Percentiles rank a stretch among this genome's conserved stretches.
Evolutionary conservation across 2,888 invertebrate species (phyloP).

Genomic region (Itoplectis maculator): DNA sequence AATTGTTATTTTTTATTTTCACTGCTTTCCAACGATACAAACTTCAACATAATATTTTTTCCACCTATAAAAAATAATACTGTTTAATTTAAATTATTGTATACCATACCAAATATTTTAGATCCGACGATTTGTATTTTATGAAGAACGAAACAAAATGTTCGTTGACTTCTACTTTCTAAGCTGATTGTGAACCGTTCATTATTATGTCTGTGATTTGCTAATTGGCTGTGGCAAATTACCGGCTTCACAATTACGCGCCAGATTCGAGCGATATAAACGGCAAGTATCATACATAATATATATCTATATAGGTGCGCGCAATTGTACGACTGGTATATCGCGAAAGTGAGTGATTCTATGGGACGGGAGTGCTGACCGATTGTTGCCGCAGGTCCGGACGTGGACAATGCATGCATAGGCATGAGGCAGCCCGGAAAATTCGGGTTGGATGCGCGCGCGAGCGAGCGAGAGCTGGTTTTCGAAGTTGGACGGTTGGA

Average conservation of each 20-base stretch:
- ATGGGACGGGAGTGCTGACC: constrained; percentile 11
- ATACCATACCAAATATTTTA: too few relatives aligned
- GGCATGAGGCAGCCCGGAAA: constrained; percentile 32
- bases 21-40: too few relatives aligned
- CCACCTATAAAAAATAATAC: too few relatives aligned
- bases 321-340: constrained; percentile 15
- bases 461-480: constrained; percentile 31
- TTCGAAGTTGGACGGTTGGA: neutral
- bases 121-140: too few relatives aligned
- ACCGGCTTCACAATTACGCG: constrained; percentile 48
- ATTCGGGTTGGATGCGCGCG: constrained; percentile 7
- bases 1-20: too few relatives aligned
- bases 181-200: neutral
- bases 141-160: neutral
- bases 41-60: too few relatives aligned
- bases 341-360: neutral
- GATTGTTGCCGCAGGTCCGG: constrained; percentile 30
- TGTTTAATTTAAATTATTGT: too few relatives aligned
- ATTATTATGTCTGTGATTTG: constrained; percentile 25
- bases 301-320: constrained; percentile 19
- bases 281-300: neutral
- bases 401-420: constrained; percentile 42
- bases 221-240: constrained; percentile 22
- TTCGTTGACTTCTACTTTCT: too few relatives aligned
- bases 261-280: constrained; percentile 32